These are phyloP conservation scores for Nymphalis polychloros DNA, from an alignment of 2,888 invertebrate species.

Conservation along the genomic window DNA sequence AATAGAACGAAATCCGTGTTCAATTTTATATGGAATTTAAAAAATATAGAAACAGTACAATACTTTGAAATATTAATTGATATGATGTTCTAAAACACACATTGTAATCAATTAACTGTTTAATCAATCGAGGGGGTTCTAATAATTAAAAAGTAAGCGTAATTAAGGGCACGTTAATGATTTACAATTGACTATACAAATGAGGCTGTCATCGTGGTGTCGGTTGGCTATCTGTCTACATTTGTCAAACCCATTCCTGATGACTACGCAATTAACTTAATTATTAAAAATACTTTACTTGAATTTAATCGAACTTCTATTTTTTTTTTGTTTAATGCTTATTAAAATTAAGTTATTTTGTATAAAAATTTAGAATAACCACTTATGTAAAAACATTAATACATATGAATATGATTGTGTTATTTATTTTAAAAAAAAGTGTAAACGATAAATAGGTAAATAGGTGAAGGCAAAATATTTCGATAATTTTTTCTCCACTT, in stretches of 20 bases:
- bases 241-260: constrained; percentile 60
- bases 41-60: neutral
- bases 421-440: no score
- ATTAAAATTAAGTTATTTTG: neutral
- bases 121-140: neutral
- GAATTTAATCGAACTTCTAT: neutral
- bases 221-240: constrained; percentile 65
- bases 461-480: no score
- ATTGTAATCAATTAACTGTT: neutral
- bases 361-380: no score
- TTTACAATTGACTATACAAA: constrained; percentile 63
- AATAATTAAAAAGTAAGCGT: constrained; percentile 7
- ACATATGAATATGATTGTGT: no score
- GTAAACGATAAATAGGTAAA: no score
- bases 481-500: no score
- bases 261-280: constrained; percentile 59
- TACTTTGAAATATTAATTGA: no score
- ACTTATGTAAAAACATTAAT: no score
- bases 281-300: constrained; percentile 40
- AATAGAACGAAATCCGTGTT: constrained; percentile 9
- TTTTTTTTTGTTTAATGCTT: neutral
- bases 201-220: constrained; percentile 68
- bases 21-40: constrained; percentile 5
- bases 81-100: neutral
- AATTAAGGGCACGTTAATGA: constrained; percentile 50